These are phyloP conservation scores for Hofmannophila pseudospretella DNA, from an alignment of 2,888 invertebrate genomes.

Conservation along the genomic window DNA sequence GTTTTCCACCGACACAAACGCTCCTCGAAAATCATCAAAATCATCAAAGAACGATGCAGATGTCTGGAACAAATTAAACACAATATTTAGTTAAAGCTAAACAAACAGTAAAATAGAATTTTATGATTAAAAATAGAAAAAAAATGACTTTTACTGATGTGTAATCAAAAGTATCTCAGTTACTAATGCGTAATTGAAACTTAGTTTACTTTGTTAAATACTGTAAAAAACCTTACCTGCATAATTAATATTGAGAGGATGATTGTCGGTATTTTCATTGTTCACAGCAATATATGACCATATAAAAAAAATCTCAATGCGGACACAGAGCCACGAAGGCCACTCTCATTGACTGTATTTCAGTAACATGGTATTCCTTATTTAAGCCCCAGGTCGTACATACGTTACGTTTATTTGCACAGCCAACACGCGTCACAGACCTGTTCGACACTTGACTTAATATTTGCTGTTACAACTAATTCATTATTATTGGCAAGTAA, in stretches of 20 bases:
- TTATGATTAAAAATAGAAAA: no score
- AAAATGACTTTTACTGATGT: no score
- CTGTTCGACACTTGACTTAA: conserved; percentile 32
- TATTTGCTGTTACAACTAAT: conserved; percentile 22
- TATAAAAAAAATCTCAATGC: conserved; percentile 1
- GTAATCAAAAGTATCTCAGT: no score
- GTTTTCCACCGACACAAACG: conserved; percentile 40
- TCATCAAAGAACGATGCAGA: conserved; percentile 45
- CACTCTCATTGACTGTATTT: conserved; percentile 3
- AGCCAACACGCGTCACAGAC: conserved; percentile 28
- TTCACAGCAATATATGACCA: conserved; percentile 19
- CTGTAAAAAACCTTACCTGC: no score
- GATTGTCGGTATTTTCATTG: conserved; percentile 30
- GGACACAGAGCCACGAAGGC: conserved; percentile 3
- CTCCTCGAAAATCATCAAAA: conserved; percentile 36
- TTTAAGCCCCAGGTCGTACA: conserved; percentile 9
- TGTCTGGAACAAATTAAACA: conserved; percentile 44
- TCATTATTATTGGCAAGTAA: conserved; percentile 4
- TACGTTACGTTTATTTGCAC: conserved; percentile 29
- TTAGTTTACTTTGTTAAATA: no score
- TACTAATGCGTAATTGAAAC: no score
- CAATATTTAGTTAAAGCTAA: not conserved
- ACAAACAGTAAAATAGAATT: no score
- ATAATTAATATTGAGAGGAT: conserved; percentile 26
- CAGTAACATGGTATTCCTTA: conserved; percentile 6